Evolutionary conservation across 2,113 vertebrate species (phyloP).

Genomic region (Camarhynchus parvulus): DNA sequence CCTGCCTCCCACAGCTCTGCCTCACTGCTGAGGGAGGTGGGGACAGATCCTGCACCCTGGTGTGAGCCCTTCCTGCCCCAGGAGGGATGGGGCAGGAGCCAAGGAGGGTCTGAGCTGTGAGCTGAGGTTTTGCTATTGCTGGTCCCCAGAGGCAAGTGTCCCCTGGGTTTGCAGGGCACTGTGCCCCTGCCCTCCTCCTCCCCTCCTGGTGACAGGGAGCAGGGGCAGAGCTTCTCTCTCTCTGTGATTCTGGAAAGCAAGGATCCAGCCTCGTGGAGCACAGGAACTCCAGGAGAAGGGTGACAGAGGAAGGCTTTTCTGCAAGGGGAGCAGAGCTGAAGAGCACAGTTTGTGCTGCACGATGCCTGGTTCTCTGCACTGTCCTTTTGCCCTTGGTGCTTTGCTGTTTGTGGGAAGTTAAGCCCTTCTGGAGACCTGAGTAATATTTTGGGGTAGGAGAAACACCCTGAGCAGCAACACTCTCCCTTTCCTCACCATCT

Average conservation of each 20-base stretch:
- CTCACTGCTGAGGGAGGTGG: background rate
- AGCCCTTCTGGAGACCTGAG: background rate
- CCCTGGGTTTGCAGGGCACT: background rate
- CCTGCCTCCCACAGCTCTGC: background rate
- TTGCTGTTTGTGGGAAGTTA: background rate
- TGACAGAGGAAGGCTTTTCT: background rate
- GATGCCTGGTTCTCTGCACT: background rate
- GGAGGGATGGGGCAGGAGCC: background rate
- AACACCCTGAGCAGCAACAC: background rate
- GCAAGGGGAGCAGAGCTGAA: background rate
- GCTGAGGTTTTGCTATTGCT: background rate
- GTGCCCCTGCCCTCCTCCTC: background rate
- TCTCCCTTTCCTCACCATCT: background rate
- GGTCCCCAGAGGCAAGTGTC: background rate
- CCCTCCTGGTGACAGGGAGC: background rate
- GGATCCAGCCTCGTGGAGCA: background rate
- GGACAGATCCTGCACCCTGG: background rate
- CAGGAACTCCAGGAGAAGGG: background rate
- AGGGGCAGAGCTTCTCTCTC: background rate
- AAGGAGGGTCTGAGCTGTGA: background rate
- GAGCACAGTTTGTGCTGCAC: fast-evolving
- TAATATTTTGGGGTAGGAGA: background rate
- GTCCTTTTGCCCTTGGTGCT: conserved; percentile 10
- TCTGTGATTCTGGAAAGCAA: background rate
- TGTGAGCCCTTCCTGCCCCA: background rate